Evolutionary conservation across 2,113 vertebrate species (phyloP), one percentile per base, ranked within the genome.

Genomic region (Amphilophus citrinellus): DNA sequence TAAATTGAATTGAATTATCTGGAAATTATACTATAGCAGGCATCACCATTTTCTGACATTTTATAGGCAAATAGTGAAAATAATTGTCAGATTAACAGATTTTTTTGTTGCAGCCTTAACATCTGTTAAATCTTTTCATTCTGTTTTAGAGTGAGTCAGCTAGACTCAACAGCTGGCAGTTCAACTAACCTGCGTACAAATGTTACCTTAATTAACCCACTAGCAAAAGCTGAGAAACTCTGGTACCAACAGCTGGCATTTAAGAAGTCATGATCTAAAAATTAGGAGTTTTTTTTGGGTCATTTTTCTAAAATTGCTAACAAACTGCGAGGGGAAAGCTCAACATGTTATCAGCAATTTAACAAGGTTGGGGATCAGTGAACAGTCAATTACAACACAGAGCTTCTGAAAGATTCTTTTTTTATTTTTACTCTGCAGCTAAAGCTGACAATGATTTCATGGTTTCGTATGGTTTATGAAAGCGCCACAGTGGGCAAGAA

Each of bases 391-490:
- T 10, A 15, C 47, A 73, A 58, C 75, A 80, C 75, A 61, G 68
- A 32, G 47, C 47, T 53, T 79, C 9, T 15, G 56, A 76, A 50
- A 10, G 20, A 11, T 76, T 32, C 42, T 42, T 15, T 62, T 63
- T 82, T 11, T 47, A 66, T 37, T 39, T 39, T 39, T 39, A 37
- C 20, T 35, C 56, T 60, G 79, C 63, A 62, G 73, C 71, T 85
- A 5, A 15, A 11, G 30, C 63, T 85, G 56, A 15, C 39, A n/a
- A 85, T 84, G 79, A 59, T 42, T 81, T 84, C 81, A 86, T 83
- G 81, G 82, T 87, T 24, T 65, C 27, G 71, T 15, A 24, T 82
- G 84, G 77, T 58, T 77, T 71, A 81, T 88, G 44, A 76, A 53
- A 63, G 47, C 24, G 62, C 66, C 53, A 27, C 9, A 37, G 10